These are phyloP conservation scores for Spodoptera picta DNA, from an alignment of 2,888 invertebrate genomes.

Conservation along the genomic window DNA sequence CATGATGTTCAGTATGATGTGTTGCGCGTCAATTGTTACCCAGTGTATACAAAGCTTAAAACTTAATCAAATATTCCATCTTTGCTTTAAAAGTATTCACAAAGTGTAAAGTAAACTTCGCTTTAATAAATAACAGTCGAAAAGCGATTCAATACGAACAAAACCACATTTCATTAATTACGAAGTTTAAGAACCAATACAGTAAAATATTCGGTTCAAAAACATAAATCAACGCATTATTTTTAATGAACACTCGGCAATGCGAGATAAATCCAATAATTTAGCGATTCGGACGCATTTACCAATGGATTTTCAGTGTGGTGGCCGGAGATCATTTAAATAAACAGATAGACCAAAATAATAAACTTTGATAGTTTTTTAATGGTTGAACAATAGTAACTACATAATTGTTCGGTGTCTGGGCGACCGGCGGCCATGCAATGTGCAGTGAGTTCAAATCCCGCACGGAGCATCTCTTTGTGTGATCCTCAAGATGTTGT, in stretches of 20 bases:
- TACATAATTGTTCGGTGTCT: too few species aligned
- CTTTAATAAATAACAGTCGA: constrained; percentile 24
- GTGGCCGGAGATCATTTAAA: constrained; percentile 4
- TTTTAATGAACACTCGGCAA: constrained; percentile 50
- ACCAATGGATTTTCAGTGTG: constrained; percentile 15
- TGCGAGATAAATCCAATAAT: constrained; percentile 45
- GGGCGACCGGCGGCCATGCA: too few species aligned
- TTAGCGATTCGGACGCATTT: constrained; percentile 46
- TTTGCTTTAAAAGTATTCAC: constrained; percentile 37
- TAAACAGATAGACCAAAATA: background rate
- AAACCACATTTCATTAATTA: constrained; percentile 47
- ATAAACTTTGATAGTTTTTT: too few species aligned
- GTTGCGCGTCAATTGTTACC: too few species aligned
- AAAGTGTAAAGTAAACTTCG: constrained; percentile 28
- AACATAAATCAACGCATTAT: constrained; percentile 49
- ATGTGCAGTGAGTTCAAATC: too few species aligned
- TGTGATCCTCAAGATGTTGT: too few species aligned
- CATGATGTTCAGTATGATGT: too few species aligned
- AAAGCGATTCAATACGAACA: constrained; percentile 34
- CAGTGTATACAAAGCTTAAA: background rate
- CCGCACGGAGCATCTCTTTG: too few species aligned
- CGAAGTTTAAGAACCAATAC: constrained; percentile 40
- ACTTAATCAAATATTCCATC: constrained; percentile 17
- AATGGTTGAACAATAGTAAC: too few species aligned
- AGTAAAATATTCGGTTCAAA: constrained; percentile 20